These are phyloP conservation scores for Heliocidaris erythrogramma DNA, from an alignment of 35 echinoderm and acorn worm genomes.

Conservation along the genomic window DNA sequence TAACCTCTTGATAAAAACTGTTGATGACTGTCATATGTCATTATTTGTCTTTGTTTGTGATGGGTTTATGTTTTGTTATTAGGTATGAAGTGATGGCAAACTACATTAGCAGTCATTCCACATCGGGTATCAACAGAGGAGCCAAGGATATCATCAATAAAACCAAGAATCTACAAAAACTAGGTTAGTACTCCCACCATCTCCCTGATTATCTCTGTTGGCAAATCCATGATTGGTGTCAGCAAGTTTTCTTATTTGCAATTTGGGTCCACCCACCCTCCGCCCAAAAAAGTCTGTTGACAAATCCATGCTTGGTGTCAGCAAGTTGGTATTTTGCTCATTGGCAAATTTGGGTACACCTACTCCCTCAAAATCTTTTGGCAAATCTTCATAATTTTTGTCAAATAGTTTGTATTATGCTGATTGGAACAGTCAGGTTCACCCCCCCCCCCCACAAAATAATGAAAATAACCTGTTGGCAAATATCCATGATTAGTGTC, in stretches of 20 bases:
- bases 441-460: too few relatives aligned
- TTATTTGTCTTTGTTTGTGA: not conserved
- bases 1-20: too few relatives aligned
- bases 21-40: not conserved
- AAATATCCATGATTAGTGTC: too few relatives aligned
- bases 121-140: constrained; percentile 71
- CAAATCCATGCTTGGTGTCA: too few relatives aligned
- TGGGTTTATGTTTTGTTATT: not conserved
- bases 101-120: constrained; percentile 93
- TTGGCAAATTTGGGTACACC: too few relatives aligned
- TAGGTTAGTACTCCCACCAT: constrained; percentile 69
- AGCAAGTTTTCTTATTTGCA: not conserved
- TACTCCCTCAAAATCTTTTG: too few relatives aligned
- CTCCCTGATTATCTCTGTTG: not conserved
- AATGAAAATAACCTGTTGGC: too few relatives aligned
- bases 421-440: too few relatives aligned
- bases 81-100: constrained; percentile 95
- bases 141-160: constrained; percentile 97
- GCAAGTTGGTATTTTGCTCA: too few relatives aligned
- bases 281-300: too few relatives aligned
- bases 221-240: not conserved
- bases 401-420: too few relatives aligned
- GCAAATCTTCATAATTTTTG: too few relatives aligned
- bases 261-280: not conserved
- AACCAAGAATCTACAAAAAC: constrained; percentile 91